A percentile compares a stretch with the other conserved stretches of the same genome.
Evolutionary conservation across 2,797 vertebrate species (phyloP).

Genomic region (Pseudochirops cupreus): DNA sequence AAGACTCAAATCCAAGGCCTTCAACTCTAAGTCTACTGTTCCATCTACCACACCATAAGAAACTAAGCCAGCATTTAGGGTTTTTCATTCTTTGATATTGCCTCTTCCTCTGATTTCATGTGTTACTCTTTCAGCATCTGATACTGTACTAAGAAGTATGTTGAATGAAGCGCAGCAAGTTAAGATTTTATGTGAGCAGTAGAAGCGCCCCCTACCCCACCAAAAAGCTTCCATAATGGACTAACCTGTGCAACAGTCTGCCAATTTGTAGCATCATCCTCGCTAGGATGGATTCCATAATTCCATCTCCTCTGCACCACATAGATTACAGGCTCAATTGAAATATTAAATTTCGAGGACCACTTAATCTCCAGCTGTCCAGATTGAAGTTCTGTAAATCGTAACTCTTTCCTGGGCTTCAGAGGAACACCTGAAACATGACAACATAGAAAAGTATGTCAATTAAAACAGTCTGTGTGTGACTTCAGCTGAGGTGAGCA

Average conservation of each 20-base stretch:
- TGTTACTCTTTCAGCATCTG: rapidly evolving
- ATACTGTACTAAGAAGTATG: too few species aligned
- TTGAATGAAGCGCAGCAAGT: rapidly evolving
- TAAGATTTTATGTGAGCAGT: rapidly evolving
- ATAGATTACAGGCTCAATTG: slow-evolving; percentile 96
- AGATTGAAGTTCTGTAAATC: slow-evolving; percentile 90
- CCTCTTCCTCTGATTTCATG: too few species aligned
- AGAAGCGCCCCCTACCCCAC: rapidly evolving
- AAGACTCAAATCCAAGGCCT: not conserved
- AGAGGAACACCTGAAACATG: slow-evolving; percentile 92
- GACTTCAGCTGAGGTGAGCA: rapidly evolving
- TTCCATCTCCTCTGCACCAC: slow-evolving; percentile 97
- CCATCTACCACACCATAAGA: not conserved
- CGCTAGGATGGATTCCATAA: slow-evolving; percentile 96
- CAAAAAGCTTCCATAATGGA: not conserved
- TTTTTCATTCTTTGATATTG: rapidly evolving
- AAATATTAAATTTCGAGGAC: slow-evolving; percentile 98
- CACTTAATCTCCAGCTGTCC: slow-evolving; percentile 94
- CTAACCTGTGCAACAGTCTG: slow-evolving; percentile 94
- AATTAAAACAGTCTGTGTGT: not conserved
- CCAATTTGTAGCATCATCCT: slow-evolving; percentile 94
- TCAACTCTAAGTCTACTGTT: not conserved
- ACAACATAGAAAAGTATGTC: not conserved
- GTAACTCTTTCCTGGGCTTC: slow-evolving; percentile 96
- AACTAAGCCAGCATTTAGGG: rapidly evolving